These are phyloP conservation scores for Ceyx erithaca DNA, from an alignment of 2,797 vertebrate genomes.

Conservation along the genomic window DNA sequence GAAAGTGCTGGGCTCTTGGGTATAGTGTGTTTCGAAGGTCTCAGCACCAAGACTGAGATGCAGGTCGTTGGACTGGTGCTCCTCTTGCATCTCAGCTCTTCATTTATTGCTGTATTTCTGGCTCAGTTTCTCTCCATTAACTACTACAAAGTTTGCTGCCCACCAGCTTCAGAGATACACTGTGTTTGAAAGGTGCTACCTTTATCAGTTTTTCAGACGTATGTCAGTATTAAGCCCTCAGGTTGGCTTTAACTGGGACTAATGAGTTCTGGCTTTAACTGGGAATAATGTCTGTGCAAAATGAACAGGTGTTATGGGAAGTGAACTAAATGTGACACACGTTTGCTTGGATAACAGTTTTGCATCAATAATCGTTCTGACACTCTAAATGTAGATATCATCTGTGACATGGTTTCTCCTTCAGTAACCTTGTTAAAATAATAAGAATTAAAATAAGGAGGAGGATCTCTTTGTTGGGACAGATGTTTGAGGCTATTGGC, in stretches of 20 bases:
- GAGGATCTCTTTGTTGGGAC: slow-evolving; percentile 63
- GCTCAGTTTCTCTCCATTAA: neutral
- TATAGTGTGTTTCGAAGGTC: neutral
- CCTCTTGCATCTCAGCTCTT: neutral
- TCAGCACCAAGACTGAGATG: accelerated
- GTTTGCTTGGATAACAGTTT: slow-evolving; percentile 54
- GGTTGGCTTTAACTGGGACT: slow-evolving; percentile 34
- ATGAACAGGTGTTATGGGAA: slow-evolving; percentile 60
- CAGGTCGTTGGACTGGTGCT: neutral
- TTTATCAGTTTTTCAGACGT: neutral
- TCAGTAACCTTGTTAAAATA: slow-evolving; percentile 71
- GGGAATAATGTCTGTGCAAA: slow-evolving; percentile 2
- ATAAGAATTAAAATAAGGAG: slow-evolving; percentile 69
- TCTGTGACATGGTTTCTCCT: slow-evolving; percentile 70
- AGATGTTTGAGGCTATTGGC: slow-evolving; percentile 74
- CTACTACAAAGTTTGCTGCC: neutral
- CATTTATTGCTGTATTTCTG: neutral
- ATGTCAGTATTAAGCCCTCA: neutral
- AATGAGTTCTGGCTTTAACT: slow-evolving; percentile 54
- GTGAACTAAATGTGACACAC: slow-evolving; percentile 39
- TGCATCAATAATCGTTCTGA: slow-evolving; percentile 64
- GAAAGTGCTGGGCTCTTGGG: neutral
- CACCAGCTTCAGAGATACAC: neutral
- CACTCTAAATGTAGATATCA: slow-evolving; percentile 64
- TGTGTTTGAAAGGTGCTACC: neutral